A percentile compares a stretch with the other conserved stretches of the same genome.
Conservation (phyloP, 2,888 invertebrate genomes). For the Harmothoe impar region DNA sequence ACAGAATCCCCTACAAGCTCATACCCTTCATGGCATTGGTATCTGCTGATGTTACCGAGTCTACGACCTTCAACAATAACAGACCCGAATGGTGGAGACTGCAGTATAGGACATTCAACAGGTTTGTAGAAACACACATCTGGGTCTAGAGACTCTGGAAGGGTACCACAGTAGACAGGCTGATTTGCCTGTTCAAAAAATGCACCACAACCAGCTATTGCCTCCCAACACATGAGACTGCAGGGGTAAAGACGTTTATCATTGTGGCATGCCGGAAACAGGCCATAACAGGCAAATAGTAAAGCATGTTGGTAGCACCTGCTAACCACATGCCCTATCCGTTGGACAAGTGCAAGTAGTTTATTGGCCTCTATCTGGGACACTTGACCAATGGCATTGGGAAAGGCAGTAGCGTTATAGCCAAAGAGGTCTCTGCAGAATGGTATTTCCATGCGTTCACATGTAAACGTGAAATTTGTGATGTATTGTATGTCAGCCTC, state of each 20-base stretch:
- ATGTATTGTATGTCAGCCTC: background rate
- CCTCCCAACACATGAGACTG: background rate
- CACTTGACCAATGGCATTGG: background rate
- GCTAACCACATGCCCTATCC: background rate
- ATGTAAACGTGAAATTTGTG: background rate
- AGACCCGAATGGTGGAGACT: background rate
- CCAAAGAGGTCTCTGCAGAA: background rate
- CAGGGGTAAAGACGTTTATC: background rate
- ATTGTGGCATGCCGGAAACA: background rate
- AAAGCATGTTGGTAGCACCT: background rate
- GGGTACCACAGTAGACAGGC: background rate
- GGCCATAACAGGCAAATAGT: background rate
- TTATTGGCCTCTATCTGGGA: background rate
- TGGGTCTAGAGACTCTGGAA: background rate
- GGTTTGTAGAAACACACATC: background rate
- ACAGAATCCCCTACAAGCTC: background rate
- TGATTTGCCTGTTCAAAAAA: background rate
- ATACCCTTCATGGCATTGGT: background rate
- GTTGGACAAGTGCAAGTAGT: background rate
- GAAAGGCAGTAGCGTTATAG: background rate
- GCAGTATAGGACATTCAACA: background rate
- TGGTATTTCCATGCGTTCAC: background rate
- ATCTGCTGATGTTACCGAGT: background rate
- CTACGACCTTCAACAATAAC: background rate
- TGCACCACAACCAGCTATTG: background rate